These are phyloP conservation scores for Corythornis leucogaster DNA, from an alignment of 2,797 vertebrate species.

Conservation along the genomic window DNA sequence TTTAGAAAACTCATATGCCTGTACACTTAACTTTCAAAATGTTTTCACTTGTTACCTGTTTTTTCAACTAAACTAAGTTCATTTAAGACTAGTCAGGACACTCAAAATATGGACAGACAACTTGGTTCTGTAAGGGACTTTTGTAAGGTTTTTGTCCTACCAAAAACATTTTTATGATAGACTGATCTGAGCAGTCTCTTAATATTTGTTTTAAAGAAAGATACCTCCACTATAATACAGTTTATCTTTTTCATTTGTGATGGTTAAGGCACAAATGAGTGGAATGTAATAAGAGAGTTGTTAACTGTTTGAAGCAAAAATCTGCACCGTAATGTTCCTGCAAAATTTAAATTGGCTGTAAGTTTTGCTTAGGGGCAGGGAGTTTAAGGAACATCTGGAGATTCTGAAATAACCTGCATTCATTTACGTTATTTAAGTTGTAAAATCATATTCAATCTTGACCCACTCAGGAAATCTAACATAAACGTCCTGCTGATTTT, in stretches of 20 bases:
- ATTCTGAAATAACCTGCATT: conserved; percentile 85
- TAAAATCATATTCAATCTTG: conserved; percentile 89
- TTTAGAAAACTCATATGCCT: conserved; percentile 7
- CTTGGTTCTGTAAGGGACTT: not conserved
- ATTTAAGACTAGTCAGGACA: conserved; percentile 23
- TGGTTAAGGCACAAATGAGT: not conserved
- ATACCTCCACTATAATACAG: not conserved
- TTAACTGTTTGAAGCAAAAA: conserved; percentile 57
- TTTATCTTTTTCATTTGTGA: not conserved
- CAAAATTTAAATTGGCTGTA: conserved; percentile 78
- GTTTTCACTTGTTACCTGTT: not conserved
- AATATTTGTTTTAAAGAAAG: not conserved
- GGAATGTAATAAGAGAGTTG: conserved; percentile 10
- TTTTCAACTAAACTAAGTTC: conserved; percentile 28
- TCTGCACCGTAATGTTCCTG: conserved; percentile 59
- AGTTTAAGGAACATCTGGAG: conserved; percentile 83
- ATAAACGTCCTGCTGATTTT: conserved; percentile 87
- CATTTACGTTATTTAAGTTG: conserved; percentile 85
- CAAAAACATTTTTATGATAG: not conserved
- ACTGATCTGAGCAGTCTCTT: not conserved
- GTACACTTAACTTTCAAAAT: conserved; percentile 15
- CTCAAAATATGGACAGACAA: not conserved
- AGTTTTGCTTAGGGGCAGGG: conserved; percentile 71
- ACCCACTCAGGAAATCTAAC: conserved; percentile 87
- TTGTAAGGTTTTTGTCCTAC: not conserved